Conservation (phyloP, 2,888 invertebrate species). For the Nomada hirtipes region DNA sequence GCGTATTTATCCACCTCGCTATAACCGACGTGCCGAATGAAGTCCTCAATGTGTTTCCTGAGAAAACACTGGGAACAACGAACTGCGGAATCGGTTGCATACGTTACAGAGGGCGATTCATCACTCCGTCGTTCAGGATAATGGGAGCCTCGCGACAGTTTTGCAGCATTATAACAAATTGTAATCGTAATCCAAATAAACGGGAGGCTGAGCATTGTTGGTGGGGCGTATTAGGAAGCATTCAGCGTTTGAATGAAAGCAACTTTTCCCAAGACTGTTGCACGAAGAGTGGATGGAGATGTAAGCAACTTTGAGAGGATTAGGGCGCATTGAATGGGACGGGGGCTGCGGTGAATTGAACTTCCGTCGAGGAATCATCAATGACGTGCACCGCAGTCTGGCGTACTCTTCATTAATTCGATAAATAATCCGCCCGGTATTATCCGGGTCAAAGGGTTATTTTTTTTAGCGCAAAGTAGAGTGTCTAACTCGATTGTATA, state of each 20-base stretch:
- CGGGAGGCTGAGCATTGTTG: too few relatives aligned
- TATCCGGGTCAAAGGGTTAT: not conserved
- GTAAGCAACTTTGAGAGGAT: constrained; percentile 24
- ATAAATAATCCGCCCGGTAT: not conserved
- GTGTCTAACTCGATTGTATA: too few relatives aligned
- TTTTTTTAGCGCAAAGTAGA: too few relatives aligned
- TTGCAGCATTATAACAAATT: not conserved
- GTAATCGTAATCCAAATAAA: too few relatives aligned
- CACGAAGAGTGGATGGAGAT: not conserved
- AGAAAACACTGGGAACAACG: constrained; percentile 50
- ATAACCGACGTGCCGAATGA: constrained; percentile 46
- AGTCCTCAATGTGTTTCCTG: constrained; percentile 60
- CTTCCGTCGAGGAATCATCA: constrained; percentile 11
- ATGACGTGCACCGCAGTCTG: not conserved
- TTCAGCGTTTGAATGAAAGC: constrained; percentile 9
- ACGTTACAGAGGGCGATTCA: not conserved
- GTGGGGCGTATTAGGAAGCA: too few relatives aligned
- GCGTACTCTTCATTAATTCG: constrained; percentile 26
- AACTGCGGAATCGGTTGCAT: constrained; percentile 7
- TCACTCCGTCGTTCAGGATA: not conserved
- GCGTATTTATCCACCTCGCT: constrained; percentile 61
- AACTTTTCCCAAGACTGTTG: constrained; percentile 5
- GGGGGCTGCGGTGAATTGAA: constrained; percentile 7
- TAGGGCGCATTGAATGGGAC: not conserved
- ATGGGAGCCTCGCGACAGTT: not conserved